Conservation (phyloP, 2,797 vertebrate species). For the Falco rusticolus region DNA sequence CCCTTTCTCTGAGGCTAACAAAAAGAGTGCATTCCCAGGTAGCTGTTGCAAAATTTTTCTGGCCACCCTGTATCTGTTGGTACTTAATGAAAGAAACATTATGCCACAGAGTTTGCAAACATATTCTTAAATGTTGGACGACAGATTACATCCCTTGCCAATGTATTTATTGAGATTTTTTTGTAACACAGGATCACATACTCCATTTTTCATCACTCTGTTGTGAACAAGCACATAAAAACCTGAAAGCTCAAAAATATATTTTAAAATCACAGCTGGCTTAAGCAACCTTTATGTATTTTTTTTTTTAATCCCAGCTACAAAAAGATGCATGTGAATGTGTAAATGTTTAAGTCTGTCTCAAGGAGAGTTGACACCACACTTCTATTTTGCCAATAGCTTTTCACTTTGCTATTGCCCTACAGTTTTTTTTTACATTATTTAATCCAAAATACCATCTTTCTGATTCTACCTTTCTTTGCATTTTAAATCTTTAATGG, state of each 20-base stretch:
- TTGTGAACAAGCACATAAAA: neutral
- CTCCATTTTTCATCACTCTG: neutral
- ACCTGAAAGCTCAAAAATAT: neutral
- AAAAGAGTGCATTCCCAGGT: slow-evolving; percentile 43
- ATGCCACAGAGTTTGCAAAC: neutral
- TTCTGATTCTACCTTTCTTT: slow-evolving; percentile 92
- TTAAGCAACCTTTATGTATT: slow-evolving; percentile 4
- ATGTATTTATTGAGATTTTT: neutral
- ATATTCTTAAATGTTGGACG: slow-evolving; percentile 8
- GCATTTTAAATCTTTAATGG: slow-evolving; percentile 98
- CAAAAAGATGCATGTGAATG: neutral
- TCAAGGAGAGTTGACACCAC: slow-evolving; percentile 41
- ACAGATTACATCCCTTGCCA: slow-evolving; percentile 10
- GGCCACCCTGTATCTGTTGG: slow-evolving; percentile 23
- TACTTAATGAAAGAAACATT: slow-evolving; percentile 18
- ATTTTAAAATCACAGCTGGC: slow-evolving; percentile 25
- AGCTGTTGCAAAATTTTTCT: slow-evolving; percentile 42
- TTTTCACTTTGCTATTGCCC: slow-evolving; percentile 85
- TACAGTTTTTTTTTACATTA: slow-evolving; percentile 96
- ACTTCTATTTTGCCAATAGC: slow-evolving; percentile 74
- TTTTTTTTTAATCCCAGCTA: neutral
- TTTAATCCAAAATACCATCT: slow-evolving; percentile 96
- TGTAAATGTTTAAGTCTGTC: slow-evolving; percentile 63
- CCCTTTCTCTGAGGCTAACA: slow-evolving; percentile 64
- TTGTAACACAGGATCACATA: neutral